phyloP scores from a whole-genome alignment of 2,113 vertebrate species.

The Chaenogobius annularis region DNA sequence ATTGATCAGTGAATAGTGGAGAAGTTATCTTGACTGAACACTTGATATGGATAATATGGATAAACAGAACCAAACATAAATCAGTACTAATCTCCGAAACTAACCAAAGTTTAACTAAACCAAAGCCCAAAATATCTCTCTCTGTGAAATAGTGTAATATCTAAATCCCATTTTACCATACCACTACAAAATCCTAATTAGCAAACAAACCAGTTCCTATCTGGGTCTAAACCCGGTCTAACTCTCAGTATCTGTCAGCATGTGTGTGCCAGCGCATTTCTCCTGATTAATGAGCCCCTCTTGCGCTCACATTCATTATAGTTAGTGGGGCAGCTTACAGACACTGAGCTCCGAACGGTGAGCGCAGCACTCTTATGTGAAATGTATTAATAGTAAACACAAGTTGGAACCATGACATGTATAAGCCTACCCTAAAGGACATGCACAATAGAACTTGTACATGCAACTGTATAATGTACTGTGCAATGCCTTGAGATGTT shows the following conservation, averaged over 20 bases:
- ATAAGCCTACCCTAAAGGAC: conserved; percentile 5
- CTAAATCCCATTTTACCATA: no score
- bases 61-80: no score
- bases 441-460: neutral
- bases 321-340: conserved; percentile 9
- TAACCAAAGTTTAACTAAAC: no score
- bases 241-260: neutral
- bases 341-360: conserved; percentile 16
- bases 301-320: neutral
- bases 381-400: conserved; percentile 40
- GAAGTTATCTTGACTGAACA: no score
- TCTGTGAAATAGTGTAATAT: no score
- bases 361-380: neutral
- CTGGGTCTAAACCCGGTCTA: neutral
- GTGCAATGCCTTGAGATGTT: neutral
- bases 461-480: neutral
- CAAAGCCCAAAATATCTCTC: no score
- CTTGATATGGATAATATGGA: no score
- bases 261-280: neutral
- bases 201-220: neutral
- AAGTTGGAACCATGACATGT: conserved; percentile 17
- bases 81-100: no score
- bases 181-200: neutral
- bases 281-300: conserved; percentile 32
- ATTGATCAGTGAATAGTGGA: no score